Percentiles rank a stretch among this genome's conserved stretches.
Conservation (phyloP, 2,797 vertebrate species). For the Amazona finschi region DNA sequence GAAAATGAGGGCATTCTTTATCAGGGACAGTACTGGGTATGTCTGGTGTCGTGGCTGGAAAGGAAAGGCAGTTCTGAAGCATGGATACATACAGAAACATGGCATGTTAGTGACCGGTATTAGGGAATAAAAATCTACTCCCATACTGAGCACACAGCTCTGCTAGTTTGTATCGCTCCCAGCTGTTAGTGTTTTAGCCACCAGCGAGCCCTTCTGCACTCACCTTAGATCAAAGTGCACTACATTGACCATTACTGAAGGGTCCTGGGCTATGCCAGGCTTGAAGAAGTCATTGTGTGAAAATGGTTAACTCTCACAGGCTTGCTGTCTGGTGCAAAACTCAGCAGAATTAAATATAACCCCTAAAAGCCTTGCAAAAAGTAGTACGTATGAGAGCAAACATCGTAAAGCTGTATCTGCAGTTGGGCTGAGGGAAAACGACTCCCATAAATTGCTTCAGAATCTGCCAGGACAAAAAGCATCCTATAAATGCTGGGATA, state of each 20-base stretch:
- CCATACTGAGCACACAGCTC: not conserved
- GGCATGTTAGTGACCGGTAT: not conserved
- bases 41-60: not conserved
- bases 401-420: not conserved
- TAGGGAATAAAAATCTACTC: not conserved
- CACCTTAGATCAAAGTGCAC: not conserved
- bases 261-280: not conserved
- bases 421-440: not conserved
- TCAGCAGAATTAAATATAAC: not conserved
- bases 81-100: accelerated
- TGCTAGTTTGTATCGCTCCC: not conserved
- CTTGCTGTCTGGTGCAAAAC: not conserved
- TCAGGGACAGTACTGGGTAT: not conserved
- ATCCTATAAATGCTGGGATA: not conserved
- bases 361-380: not conserved
- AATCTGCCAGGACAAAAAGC: not conserved
- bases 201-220: not conserved
- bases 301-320: not conserved
- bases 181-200: not conserved
- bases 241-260: not conserved
- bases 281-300: not conserved
- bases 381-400: not conserved
- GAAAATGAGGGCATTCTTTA: not conserved
- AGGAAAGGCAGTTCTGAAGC: not conserved
- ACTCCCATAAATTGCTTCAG: not conserved